Evolutionary conservation across 37 sponge, comb jelly and placozoan species (phyloP), one percentile per base, ranked within the genome.

Genomic region (Hormiphora californensis): DNA sequence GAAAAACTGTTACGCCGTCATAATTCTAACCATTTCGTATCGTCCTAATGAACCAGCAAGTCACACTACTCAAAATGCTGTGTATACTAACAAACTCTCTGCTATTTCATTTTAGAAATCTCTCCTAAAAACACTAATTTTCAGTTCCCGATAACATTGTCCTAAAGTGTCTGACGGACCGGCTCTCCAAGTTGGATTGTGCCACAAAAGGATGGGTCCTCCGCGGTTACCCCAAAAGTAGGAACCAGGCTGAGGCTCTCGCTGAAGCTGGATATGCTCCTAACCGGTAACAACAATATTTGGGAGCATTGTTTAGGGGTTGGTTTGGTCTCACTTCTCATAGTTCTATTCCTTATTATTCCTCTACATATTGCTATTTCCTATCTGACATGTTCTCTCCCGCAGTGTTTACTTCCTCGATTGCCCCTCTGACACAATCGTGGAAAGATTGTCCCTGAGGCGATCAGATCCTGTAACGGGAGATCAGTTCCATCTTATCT

Each of bases 61-160:
- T n/a, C n/a, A n/a, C n/a, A n/a, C n/a, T n/a, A n/a, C n/a, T n/a
- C n/a, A n/a, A n/a, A n/a, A n/a, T n/a, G n/a, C n/a, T n/a, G n/a
- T n/a, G n/a, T n/a, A n/a, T n/a, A n/a, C n/a, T n/a, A n/a, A n/a
- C n/a, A n/a, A n/a, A n/a, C n/a, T n/a, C n/a, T n/a, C n/a, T n/a
- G n/a, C n/a, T n/a, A n/a, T n/a, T n/a, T n/a, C n/a, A n/a, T n/a
- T n/a, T n/a, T n/a, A n/a, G n/a, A n/a, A n/a, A n/a, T n/a, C n/a
- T n/a, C n/a, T n/a, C n/a, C n/a, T n/a, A n/a, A n/a, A n/a, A n/a
- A n/a, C n/a, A n/a, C n/a, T n/a, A n/a, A n/a, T n/a, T 30, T 61
- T 0, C 90, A 94, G 93, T 94, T 21, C 97, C 97, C 0, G 93
- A 94, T 88, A 93, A 94, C 86, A 65, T 94, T 88, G 89, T 94